Conservation (phyloP, 2,888 invertebrate genomes). For the Andrena flavipes region DNA sequence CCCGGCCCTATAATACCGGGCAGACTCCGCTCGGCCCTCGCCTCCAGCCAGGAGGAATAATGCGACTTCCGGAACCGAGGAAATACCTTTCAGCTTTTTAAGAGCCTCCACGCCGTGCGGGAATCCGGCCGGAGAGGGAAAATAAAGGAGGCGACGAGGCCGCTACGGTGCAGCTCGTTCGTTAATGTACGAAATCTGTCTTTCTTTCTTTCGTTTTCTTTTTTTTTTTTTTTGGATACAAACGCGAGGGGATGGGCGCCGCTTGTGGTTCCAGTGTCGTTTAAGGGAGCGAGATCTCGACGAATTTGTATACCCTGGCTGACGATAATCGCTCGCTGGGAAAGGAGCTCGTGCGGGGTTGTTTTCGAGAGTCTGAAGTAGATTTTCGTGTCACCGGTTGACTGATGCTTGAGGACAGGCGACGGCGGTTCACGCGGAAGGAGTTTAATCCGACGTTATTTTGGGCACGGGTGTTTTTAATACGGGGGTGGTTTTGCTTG, state of each 20-base stretch:
- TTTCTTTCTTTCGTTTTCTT: background rate
- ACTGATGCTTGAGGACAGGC: too few species aligned
- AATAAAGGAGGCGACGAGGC: constrained; percentile 38
- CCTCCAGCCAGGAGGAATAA: constrained; percentile 73
- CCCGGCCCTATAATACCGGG: constrained; percentile 61
- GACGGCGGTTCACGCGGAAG: too few species aligned
- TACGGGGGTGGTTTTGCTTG: too few species aligned
- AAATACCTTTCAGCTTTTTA: constrained; percentile 73
- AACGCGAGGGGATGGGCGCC: background rate
- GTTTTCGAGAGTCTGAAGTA: too few species aligned
- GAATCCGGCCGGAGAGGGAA: constrained; percentile 52
- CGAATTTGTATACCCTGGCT: too few species aligned
- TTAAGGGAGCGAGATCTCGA: too few species aligned
- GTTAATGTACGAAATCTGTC: constrained; percentile 49
- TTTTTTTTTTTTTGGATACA: constrained; percentile 21
- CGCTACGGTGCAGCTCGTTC: constrained; percentile 36
- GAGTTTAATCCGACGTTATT: too few species aligned
- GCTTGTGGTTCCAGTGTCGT: too few species aligned
- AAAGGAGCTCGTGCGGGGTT: too few species aligned
- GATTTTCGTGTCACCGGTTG: too few species aligned
- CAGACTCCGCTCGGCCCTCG: constrained; percentile 67
- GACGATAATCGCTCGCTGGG: too few species aligned
- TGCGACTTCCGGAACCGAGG: constrained; percentile 72
- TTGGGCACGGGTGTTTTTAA: too few species aligned
- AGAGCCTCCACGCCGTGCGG: constrained; percentile 63